Percentiles rank a stretch among this genome's conserved stretches.
Conservation (phyloP, 2,113 vertebrate genomes). For the Thalassoma bifasciatum region DNA sequence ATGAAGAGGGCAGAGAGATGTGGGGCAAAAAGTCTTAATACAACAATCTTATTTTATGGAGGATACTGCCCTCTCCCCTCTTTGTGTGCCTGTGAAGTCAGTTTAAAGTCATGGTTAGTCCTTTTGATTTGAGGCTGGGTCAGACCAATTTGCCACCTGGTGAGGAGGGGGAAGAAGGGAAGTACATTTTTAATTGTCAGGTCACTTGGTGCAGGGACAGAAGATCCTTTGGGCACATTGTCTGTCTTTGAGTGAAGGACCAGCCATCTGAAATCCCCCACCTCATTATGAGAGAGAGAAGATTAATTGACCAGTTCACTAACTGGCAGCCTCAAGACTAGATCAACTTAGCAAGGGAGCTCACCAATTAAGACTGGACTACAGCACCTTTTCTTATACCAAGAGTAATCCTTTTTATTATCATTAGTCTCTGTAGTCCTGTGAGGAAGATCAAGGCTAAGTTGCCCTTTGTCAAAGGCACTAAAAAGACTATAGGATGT, state of each 20-base stretch:
- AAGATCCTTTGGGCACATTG: slow-evolving; percentile 83
- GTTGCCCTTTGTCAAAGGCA: slow-evolving; percentile 70
- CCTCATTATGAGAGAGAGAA: slow-evolving; percentile 84
- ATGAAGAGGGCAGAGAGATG: slow-evolving; percentile 66
- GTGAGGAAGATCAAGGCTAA: slow-evolving; percentile 71
- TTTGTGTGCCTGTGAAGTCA: slow-evolving; percentile 74
- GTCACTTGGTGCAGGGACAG: slow-evolving; percentile 79
- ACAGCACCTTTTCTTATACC: slow-evolving; percentile 78
- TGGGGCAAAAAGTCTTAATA: slow-evolving; percentile 72
- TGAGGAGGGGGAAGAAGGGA: slow-evolving; percentile 77
- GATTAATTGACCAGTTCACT: slow-evolving; percentile 88
- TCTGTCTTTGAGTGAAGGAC: slow-evolving; percentile 79
- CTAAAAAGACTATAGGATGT: slow-evolving; percentile 49
- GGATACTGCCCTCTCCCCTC: slow-evolving; percentile 66
- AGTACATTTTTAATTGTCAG: slow-evolving; percentile 85
- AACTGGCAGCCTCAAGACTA: slow-evolving; percentile 83
- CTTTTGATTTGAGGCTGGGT: slow-evolving; percentile 80
- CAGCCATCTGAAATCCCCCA: slow-evolving; percentile 81
- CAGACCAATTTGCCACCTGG: slow-evolving; percentile 87
- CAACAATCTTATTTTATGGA: slow-evolving; percentile 84
- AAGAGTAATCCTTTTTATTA: slow-evolving; percentile 79
- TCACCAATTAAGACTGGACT: slow-evolving; percentile 82
- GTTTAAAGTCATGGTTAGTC: slow-evolving; percentile 83
- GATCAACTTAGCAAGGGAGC: slow-evolving; percentile 82
- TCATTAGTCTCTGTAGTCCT: slow-evolving; percentile 72